phyloP scores from a whole-genome alignment of 1,140 invertebrate genomes.

The Streblospio benedicti region DNA sequence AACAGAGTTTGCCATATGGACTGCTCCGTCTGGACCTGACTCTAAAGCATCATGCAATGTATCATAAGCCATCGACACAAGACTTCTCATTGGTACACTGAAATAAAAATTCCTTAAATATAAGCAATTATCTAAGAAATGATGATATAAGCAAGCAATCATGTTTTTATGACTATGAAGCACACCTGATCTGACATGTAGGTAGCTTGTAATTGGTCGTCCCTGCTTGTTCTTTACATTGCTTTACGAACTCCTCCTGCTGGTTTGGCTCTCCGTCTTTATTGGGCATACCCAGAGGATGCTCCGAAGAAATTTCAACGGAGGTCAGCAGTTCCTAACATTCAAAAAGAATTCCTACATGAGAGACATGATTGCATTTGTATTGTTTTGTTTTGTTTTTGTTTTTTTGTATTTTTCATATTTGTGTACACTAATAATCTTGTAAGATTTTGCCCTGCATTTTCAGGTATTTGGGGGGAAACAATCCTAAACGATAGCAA shows the following conservation, averaged over 20 bases:
- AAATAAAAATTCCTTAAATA: constrained; percentile 15
- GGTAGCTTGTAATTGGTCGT: constrained; percentile 39
- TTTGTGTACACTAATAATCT: no score
- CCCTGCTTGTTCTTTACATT: constrained; percentile 1
- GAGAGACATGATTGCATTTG: no score
- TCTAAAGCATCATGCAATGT: constrained; percentile 62
- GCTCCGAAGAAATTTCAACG: constrained; percentile 48
- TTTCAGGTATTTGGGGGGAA: no score
- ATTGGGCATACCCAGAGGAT: constrained; percentile 2
- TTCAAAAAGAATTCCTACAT: no score
- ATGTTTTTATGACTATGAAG: neutral
- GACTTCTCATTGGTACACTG: constrained; percentile 48
- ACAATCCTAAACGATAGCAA: no score
- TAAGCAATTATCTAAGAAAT: constrained; percentile 53
- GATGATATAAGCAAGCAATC: neutral
- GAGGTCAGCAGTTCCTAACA: constrained; percentile 68
- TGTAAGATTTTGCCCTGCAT: no score
- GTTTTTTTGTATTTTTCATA: no score
- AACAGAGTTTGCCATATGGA: constrained; percentile 61
- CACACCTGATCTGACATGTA: constrained; percentile 57
- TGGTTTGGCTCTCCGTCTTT: constrained; percentile 15
- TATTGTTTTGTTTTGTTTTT: no score
- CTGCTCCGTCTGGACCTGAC: constrained; percentile 51
- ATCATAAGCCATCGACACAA: constrained; percentile 61
- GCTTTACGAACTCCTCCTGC: constrained; percentile 8